phyloP scores from a whole-genome alignment of 2,888 invertebrate genomes.

The Hesperia comma region DNA sequence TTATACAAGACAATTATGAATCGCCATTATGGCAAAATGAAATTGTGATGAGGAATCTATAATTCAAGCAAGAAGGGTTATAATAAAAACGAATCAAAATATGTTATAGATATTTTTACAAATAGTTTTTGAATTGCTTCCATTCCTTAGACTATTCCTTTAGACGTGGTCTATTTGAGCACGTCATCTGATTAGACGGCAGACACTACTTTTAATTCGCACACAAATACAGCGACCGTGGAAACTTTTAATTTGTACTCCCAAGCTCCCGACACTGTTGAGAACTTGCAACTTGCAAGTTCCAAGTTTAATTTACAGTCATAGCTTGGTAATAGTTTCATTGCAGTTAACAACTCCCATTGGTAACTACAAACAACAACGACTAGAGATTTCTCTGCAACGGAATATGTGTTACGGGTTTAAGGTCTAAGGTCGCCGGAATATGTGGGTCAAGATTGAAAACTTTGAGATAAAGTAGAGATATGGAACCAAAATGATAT shows the following conservation, averaged over 20 bases:
- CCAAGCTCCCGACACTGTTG: conserved; percentile 1
- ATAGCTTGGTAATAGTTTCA: conserved; percentile 33
- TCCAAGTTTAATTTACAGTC: conserved; percentile 22
- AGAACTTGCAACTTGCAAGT: conserved; percentile 15
- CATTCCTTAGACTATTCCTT: too few species aligned
- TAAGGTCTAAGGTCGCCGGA: neutral
- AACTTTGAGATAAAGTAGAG: neutral
- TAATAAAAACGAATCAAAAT: too few species aligned
- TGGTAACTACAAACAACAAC: conserved; percentile 25
- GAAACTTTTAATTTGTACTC: conserved; percentile 20
- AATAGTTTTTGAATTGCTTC: too few species aligned
- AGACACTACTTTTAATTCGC: conserved; percentile 16
- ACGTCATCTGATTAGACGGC: conserved; percentile 12
- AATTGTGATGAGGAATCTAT: too few species aligned
- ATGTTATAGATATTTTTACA: too few species aligned
- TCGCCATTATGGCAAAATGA: too few species aligned
- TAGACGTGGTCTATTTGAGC: conserved; percentile 4
- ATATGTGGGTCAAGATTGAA: conserved; percentile 1
- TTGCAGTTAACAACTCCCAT: conserved; percentile 29
- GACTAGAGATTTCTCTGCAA: conserved; percentile 8
- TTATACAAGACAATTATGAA: too few species aligned
- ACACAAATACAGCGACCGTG: conserved; percentile 13
- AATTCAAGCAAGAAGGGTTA: too few species aligned
- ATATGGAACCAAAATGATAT: neutral
- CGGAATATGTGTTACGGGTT: conserved; percentile 23